Conservation (phyloP, 37 sponge, comb jelly and placozoan species). For the Aplysina aerophoba region DNA sequence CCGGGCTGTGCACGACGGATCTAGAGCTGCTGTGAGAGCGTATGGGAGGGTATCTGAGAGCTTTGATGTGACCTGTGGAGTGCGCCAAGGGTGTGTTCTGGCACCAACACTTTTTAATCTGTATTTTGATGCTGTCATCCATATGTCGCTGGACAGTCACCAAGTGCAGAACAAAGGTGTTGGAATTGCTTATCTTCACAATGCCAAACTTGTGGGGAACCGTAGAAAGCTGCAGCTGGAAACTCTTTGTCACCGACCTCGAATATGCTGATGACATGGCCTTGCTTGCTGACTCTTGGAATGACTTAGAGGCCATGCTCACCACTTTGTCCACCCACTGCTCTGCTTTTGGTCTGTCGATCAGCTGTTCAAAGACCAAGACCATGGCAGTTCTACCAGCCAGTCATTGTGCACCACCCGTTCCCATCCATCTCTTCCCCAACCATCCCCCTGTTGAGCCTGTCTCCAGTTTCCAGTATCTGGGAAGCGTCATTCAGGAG, state of each 20-base stretch:
- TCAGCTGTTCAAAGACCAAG: conserved; percentile 9
- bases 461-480: no score
- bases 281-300: conserved; percentile 9
- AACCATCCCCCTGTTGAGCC: no score
- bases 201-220: not conserved
- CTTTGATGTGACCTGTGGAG: not conserved
- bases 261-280: conserved; percentile 25
- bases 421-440: no score
- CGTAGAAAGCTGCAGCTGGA: not conserved
- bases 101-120: conserved; percentile 12
- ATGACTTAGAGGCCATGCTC: conserved; percentile 7
- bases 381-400: conserved; percentile 15
- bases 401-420: no score
- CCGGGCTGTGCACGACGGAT: not conserved
- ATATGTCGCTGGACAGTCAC: not conserved
- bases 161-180: not conserved
- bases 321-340: not conserved
- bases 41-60: conserved; percentile 18
- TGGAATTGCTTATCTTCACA: not conserved
- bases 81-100: conserved; percentile 14
- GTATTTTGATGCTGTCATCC: conserved; percentile 13
- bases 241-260: not conserved
- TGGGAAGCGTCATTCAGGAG: no score
- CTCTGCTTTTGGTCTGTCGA: not conserved
- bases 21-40: conserved; percentile 1